phyloP scores from a whole-genome alignment of 1,140 invertebrate species.

The Scylla paramamosain region DNA sequence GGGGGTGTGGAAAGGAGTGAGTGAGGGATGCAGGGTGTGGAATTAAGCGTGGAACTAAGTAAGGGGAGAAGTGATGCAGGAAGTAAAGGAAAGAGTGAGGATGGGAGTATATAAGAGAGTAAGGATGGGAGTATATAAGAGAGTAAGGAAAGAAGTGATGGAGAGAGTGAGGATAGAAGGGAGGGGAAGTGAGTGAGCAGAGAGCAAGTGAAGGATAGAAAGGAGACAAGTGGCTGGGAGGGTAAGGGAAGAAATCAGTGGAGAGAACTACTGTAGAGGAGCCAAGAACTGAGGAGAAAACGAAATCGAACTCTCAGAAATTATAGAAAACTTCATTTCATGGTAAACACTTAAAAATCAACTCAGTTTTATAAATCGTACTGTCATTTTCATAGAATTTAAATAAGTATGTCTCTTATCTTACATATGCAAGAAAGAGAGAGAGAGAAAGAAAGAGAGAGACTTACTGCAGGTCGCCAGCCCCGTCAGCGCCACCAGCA shows the following conservation, averaged over 20 bases:
- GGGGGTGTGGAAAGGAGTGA: neutral
- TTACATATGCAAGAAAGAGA: neutral
- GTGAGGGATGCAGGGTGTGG: neutral
- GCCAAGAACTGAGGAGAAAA: neutral
- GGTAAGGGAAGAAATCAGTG: neutral
- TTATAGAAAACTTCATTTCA: neutral
- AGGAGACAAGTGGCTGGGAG: neutral
- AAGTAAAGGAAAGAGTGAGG: neutral
- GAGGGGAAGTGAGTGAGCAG: neutral
- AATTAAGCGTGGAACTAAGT: neutral
- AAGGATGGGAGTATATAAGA: neutral
- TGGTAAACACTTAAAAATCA: neutral
- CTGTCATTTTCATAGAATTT: neutral
- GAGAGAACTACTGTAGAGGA: neutral
- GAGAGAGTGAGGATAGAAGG: neutral
- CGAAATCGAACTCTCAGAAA: neutral
- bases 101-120: neutral
- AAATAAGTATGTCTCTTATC: no score
- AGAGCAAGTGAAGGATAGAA: neutral
- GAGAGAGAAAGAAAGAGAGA: conserved; percentile 2
- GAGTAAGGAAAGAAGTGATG: neutral
- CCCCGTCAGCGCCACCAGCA: conserved; percentile 11
- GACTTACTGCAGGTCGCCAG: neutral
- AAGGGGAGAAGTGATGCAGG: neutral
- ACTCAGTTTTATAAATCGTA: neutral